phyloP scores from a whole-genome alignment of 1,140 invertebrate genomes.

The Atta texana region DNA sequence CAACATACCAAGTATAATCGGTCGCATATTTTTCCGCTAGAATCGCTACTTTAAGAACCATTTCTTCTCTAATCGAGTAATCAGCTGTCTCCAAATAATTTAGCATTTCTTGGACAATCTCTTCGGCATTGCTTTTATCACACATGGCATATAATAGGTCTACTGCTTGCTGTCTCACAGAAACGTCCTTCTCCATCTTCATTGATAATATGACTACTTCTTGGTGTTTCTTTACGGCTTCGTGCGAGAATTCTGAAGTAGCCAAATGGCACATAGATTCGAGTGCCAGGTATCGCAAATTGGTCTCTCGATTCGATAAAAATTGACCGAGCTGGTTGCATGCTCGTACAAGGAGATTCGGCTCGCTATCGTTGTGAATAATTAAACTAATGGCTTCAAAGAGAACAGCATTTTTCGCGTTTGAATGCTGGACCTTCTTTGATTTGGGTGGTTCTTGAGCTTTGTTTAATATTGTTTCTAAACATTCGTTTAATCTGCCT shows the following conservation, averaged over 20 bases:
- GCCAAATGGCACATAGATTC: constrained; percentile 99
- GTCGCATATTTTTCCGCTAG: constrained; percentile 99
- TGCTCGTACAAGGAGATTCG: constrained; percentile 98
- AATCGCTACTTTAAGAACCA: constrained; percentile 99
- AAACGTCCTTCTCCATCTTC: constrained; percentile 99
- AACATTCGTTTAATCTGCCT: constrained; percentile 97
- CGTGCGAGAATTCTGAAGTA: constrained; percentile 99
- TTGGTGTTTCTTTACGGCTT: constrained; percentile 99
- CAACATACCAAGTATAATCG: constrained; percentile 99
- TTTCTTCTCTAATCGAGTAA: constrained; percentile 99
- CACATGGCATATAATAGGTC: constrained; percentile 99
- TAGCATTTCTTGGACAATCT: constrained; percentile 99
- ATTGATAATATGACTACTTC: constrained; percentile 99
- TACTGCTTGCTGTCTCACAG: constrained; percentile 98
- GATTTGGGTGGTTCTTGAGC: constrained; percentile 99
- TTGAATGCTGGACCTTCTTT: constrained; percentile 99
- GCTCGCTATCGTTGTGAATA: constrained; percentile 99
- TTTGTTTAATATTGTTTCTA: constrained; percentile 99
- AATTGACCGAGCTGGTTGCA: constrained; percentile 99
- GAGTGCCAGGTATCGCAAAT: constrained; percentile 98
- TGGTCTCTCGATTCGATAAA: constrained; percentile 99
- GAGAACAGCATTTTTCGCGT: constrained; percentile 99
- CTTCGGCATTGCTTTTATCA: constrained; percentile 99
- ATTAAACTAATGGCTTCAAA: constrained; percentile 99
- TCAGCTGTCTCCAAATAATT: constrained; percentile 99